Evolutionary conservation across 2,113 vertebrate species (phyloP), one percentile per base, ranked within the genome.

Genomic region (Arvicanthis niloticus): DNA sequence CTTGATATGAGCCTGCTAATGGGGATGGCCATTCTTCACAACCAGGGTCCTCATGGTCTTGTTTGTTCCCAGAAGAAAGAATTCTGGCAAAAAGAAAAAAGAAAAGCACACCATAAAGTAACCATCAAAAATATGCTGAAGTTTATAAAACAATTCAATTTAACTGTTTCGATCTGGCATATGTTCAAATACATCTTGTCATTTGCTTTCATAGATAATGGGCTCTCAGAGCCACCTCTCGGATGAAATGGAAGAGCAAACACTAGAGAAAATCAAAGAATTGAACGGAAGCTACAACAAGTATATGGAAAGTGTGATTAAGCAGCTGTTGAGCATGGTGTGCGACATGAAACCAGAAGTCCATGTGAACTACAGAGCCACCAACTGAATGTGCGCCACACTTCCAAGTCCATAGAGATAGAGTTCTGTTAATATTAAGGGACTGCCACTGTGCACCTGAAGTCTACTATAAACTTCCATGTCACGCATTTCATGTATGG

Each of bases 221-320:
- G 99, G 99, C 80, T 99, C 98, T 56, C 99, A 99, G 93, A 98
- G 98, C 72, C 97, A 98, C n/a, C 70, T 99, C 56, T 98, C 98
- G 19, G 89, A 97, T 67, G 98, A 99, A 97, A 97, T 99, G 95
- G 98, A 99, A 91, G 98, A 98, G 8, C 98, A 99, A 97, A 98
- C 98, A 3, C 68, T n/a, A 73, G 97, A 91, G 97, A 98, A 97
- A 19, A 45, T 99, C 68, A 97, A 60, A 78, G 98, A 96, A 31
- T 93, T 99, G 82, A 97, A 80, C 0, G 95, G 96, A 95, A 98
- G 93, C 97, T 99, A 98, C 96, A 97, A 93, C 45, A 96, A 62
- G 58, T 93, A 94, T 68, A 67, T 97, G 97, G 99, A 99, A 56
- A 91, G 15, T 0, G 93, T 98, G 81, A 82, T 98, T 81, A 96